Evolutionary conservation across 2,797 vertebrate species (phyloP), one percentile per base, ranked within the genome.

Genomic region (Loriculus beryllinus): DNA sequence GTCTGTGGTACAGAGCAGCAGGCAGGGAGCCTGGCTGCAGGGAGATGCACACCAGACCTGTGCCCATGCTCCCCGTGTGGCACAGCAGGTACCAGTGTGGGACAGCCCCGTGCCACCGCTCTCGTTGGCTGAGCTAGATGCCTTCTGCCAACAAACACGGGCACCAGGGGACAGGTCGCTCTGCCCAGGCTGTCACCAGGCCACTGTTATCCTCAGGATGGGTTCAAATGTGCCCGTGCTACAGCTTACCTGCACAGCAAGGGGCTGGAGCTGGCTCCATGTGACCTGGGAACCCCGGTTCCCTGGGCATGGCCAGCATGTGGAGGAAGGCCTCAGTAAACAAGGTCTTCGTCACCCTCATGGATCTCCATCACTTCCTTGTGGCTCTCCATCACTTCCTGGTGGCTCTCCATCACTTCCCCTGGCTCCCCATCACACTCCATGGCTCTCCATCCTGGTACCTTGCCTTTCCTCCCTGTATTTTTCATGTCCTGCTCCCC

Each of bases 1-100:
- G 51, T 23, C 83, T 9, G 33, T 0, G 1, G 57, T 5, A 42
- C 83, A 63, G 17, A 45, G 80, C 83, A 45, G 31, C n/a, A 11
- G 52, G 82, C 31, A 3, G 2, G 85, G 43, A 54, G 4, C 12
- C 40, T 31, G 7, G 75, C 16, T 2, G 0, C 42, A 39, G 83
- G 3, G 10, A 71, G 60, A 25, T 49, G 80, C 65, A 25, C 4
- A 0, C 45, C 68, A 62, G 76, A 68, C n/a, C 76, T 16, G n/a
- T 48, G 63, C 40, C 51, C 0, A 0, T 17, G 67, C 51, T 71
- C n/a, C 52, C 0, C 0, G 21, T 0, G 0, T 13, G 31, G 48
- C 45, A 77, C 48, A 3, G 86, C 0, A 3, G 59, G 71, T 59
- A 54, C 54, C 49, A 31, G n/a, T 20, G 59, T 0, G 0, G 29